Evolutionary conservation across 2,113 vertebrate species (phyloP), one percentile per base, ranked within the genome.

Genomic region (Periophthalmodon schlosseri): DNA sequence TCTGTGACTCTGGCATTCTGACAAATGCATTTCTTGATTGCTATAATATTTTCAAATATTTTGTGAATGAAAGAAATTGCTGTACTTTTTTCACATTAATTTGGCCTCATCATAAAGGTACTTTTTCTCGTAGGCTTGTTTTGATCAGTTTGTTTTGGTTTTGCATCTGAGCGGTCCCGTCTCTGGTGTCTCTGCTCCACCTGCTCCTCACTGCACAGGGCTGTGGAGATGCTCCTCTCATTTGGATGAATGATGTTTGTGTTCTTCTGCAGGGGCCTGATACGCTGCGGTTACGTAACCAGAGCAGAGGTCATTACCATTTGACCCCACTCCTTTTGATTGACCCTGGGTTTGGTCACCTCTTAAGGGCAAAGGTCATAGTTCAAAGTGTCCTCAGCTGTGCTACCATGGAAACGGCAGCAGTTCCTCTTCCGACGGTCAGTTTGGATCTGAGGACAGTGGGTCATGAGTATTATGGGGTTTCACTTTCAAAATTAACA

Each of bases 371-470:
- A 65, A 75, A 88, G 92, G 91, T 91, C 90, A 89, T 71, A 86
- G 91, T 87, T 91, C 90, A 91, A 76, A 84, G 88, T 88, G 79
- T 84, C 86, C 78, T 87, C 87, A 90, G 89, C 88, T 92, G 88
- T 84, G 88, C 82, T 90, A 82, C 63, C 88, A 87, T 88, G 87
- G 86, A 84, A 90, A 91, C 85, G 1, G 69, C 80, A 74, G 79
- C 64, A 7, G 82, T 84, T 72, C 70, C 80, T 73, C 82, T 49
- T 76, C 73, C 77, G 69, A 72, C 80, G 85, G 82, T 83, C 85
- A 85, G 68, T 78, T 84, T 70, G 68, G 73, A 74, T 78, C 16
- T 28, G n/a, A 72, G 79, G 50, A 75, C 63, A 66, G 61, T 70
- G 64, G 49, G 49, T 79, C 12, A 34, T 69, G 79, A 68, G 20